Base-by-base conservation (phyloP, 2,113 vertebrate species). In the Mixornis gularis region DNA sequence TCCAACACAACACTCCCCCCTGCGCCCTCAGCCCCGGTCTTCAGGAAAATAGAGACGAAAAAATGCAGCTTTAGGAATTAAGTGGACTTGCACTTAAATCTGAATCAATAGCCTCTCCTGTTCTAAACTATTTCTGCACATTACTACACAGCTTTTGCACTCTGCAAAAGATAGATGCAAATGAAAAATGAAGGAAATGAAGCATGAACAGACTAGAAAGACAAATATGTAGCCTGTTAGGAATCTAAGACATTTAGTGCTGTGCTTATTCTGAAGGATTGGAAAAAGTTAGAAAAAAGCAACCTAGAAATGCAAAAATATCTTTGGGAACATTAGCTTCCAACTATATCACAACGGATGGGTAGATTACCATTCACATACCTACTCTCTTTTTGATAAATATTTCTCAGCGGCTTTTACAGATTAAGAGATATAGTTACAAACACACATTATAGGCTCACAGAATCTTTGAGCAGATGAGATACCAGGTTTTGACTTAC, bases 71-170 rank as follows among this genome's bases (percentile, higher is more conserved):
- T 86, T 22, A 70, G 16, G 59, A 83, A 85, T 80, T 70, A 71
- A 79, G 58, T 64, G 64, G 56, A 92, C 92, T 94, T 92, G 40
- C 51, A 74, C 72, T 68, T 87, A 64, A 85, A 89, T 26, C 40
- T 68, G 24, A 91, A 34, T 15, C 32, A 84, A 9, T 19, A 85
- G 32, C 17, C 17, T 56, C 70, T 88, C 59, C 48, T 55, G 26
- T 80, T 76, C 38, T 52, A 68, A 79, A 68, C n/a, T 65, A 43
- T 52, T 94, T 73, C 43, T 83, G 38, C 29, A 69, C 17, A 40
- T 59, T 71, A 43, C 20, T 58, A 58, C 26, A 79, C 25, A 60
- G 79, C 7, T 79, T 78, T 53, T 52, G 26, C 34, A 62, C 46
- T 69, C 26, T 74, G 22, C 25, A 58, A 56, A 81, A 91, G 41